Conservation (phyloP, 2,888 invertebrate genomes). For the Drosophila seclusa region DNA sequence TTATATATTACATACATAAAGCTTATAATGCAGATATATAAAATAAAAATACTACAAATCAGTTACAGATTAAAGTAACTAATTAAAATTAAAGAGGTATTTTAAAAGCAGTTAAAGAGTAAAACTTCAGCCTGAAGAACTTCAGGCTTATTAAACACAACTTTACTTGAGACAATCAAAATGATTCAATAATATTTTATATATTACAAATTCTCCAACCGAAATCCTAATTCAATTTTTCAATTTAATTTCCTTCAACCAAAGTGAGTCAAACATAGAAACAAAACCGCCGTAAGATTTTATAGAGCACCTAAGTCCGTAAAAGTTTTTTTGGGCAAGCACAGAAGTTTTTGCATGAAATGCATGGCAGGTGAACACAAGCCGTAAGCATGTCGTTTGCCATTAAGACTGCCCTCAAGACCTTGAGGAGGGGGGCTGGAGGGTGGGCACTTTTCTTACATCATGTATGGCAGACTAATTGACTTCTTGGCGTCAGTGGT, state of each 20-base stretch:
- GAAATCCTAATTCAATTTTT: background rate
- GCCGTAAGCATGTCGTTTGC: slow-evolving; percentile 13
- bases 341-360: slow-evolving; percentile 8
- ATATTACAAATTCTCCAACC: background rate
- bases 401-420: slow-evolving; percentile 10
- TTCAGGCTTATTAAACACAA: background rate
- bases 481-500: slow-evolving; percentile 65
- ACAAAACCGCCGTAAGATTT: background rate
- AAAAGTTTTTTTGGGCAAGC: slow-evolving; percentile 8
- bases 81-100: fast-evolving
- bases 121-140: too few species aligned
- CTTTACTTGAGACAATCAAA: background rate
- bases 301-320: slow-evolving; percentile 5
- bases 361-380: slow-evolving; percentile 30
- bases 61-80: too few species aligned
- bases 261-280: background rate
- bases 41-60: background rate
- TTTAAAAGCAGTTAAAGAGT: background rate
- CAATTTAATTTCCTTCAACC: background rate
- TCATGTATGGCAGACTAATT: slow-evolving; percentile 67
- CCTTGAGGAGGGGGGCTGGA: background rate
- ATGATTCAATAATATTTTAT: background rate
- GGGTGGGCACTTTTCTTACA: slow-evolving; percentile 7
- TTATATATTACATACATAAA: background rate
- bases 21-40: background rate